phyloP scores from a whole-genome alignment of 1,140 invertebrate species.

The Panagrolaimus sp. region DNA sequence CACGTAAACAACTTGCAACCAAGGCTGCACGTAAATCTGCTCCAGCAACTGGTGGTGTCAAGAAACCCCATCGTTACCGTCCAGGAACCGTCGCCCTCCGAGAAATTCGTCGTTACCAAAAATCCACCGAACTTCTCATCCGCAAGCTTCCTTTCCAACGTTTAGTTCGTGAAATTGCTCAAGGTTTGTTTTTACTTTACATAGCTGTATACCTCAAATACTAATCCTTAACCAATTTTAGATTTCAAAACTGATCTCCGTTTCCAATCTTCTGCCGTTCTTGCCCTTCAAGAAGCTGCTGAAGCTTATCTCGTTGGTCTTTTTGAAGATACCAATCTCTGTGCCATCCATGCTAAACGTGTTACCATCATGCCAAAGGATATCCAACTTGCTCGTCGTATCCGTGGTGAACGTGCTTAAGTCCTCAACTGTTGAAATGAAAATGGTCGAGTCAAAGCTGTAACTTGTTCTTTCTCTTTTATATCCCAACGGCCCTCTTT shows the following conservation, averaged over 20 bases:
- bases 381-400: slow-evolving; percentile 67
- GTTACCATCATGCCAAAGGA: slow-evolving; percentile 94
- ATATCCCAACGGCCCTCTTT: slow-evolving; percentile 15
- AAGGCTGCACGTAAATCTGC: slow-evolving; percentile 66
- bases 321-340: slow-evolving; percentile 85
- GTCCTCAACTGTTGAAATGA: background rate
- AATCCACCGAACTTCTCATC: slow-evolving; percentile 71
- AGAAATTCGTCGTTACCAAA: slow-evolving; percentile 65
- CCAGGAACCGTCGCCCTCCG: slow-evolving; percentile 54
- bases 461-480: background rate
- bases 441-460: background rate
- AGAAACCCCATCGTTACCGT: slow-evolving; percentile 64
- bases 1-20: slow-evolving; percentile 62
- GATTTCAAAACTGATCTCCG: slow-evolving; percentile 72
- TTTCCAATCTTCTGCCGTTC: slow-evolving; percentile 70
- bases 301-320: slow-evolving; percentile 81
- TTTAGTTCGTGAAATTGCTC: slow-evolving; percentile 71
- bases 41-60: slow-evolving; percentile 36
- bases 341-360: slow-evolving; percentile 84
- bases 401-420: slow-evolving; percentile 15
- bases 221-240: slow-evolving; percentile 63
- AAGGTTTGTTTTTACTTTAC: slow-evolving; percentile 53
- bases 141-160: slow-evolving; percentile 62
- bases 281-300: slow-evolving; percentile 71
- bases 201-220: slow-evolving; percentile 61